phyloP scores from a whole-genome alignment of 2,797 vertebrate genomes.

The Apogon talboti region DNA sequence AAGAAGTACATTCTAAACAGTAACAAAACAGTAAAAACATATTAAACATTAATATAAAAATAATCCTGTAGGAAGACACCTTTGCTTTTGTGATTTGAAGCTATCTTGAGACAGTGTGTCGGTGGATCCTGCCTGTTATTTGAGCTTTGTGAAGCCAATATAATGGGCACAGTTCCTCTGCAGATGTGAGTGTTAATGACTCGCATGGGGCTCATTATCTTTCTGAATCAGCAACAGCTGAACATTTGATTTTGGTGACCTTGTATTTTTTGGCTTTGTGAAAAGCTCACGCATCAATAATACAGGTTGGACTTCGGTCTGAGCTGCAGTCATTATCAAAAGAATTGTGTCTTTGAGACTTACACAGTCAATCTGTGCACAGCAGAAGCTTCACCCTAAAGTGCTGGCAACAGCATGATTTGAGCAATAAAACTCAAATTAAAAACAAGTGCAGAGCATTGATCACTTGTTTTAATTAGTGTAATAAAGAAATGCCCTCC shows the following conservation, averaged over 20 bases:
- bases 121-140: conserved; percentile 1
- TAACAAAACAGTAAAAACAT: neutral
- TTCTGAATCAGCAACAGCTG: conserved; percentile 38
- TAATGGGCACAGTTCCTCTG: conserved; percentile 8
- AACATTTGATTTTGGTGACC: conserved; percentile 40
- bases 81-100: neutral
- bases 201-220: conserved; percentile 42
- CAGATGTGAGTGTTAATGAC: conserved; percentile 37
- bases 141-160: conserved; percentile 26
- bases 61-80: neutral
- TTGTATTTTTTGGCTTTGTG: conserved; percentile 27
- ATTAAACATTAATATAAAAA: neutral
- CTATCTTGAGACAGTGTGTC: neutral
- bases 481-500: conserved; percentile 31
- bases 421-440: conserved; percentile 39
- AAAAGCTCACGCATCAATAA: conserved; percentile 30
- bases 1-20: neutral
- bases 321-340: conserved; percentile 28
- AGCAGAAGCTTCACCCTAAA: conserved; percentile 18
- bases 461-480: conserved; percentile 36
- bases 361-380: conserved; percentile 29
- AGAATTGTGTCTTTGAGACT: conserved; percentile 43
- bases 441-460: conserved; percentile 26
- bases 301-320: conserved; percentile 13
- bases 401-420: conserved; percentile 35